Evolutionary conservation across 2,113 vertebrate genomes (phyloP).

Genomic region (Dolichotis patagonum): DNA sequence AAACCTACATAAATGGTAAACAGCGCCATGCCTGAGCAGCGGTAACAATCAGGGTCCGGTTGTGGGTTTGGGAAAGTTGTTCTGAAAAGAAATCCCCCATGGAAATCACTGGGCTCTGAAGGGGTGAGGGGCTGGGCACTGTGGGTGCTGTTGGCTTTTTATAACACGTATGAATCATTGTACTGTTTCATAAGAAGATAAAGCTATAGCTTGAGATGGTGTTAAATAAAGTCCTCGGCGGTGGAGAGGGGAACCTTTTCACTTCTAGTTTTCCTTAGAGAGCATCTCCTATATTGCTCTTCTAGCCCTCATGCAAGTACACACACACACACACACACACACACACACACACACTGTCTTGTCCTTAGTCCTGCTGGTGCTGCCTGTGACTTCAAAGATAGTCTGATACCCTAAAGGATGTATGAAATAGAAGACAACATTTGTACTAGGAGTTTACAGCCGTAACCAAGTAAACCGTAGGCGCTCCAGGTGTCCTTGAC

Average conservation of each 20-base stretch:
- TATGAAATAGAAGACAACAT: constrained; percentile 75
- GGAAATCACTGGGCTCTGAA: background rate
- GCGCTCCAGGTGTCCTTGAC: constrained; percentile 71
- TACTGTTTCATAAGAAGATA: background rate
- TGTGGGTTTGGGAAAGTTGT: background rate
- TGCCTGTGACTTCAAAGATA: constrained; percentile 28
- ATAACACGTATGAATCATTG: background rate
- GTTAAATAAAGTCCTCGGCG: background rate
- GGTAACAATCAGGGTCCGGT: background rate
- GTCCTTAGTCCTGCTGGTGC: background rate
- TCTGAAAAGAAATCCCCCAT: background rate
- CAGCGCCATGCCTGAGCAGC: background rate
- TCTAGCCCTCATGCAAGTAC: background rate
- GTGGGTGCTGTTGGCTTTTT: background rate
- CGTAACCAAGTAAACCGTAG: constrained; percentile 61
- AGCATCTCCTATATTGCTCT: background rate
- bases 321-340: background rate
- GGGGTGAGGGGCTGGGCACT: background rate
- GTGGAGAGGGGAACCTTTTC: background rate
- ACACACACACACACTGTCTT: background rate
- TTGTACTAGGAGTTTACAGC: constrained; percentile 69
- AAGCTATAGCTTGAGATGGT: background rate
- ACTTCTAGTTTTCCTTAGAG: constrained; percentile 25
- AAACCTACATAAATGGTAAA: background rate
- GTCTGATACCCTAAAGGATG: constrained; percentile 55